These are phyloP conservation scores for Masnerella sp. DNA, from an alignment of 2,888 invertebrate genomes.

Conservation along the genomic window DNA sequence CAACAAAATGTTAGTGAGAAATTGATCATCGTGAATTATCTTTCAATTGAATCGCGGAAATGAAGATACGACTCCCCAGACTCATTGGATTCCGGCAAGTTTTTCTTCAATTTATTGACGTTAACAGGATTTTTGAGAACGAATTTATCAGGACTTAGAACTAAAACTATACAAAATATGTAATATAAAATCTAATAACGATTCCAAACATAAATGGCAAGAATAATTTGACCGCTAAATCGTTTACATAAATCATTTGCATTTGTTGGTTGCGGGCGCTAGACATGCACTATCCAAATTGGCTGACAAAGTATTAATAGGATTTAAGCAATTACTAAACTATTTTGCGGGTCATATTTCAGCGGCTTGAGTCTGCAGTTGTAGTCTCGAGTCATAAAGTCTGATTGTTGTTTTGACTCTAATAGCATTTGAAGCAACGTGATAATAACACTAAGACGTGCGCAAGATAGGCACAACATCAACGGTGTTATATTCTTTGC, in stretches of 20 bases:
- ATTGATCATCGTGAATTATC: neutral
- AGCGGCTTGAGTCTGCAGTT: too few relatives aligned
- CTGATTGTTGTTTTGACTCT: conserved; percentile 32
- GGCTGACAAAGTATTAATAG: conserved; percentile 53
- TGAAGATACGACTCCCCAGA: neutral
- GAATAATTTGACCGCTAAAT: conserved; percentile 34
- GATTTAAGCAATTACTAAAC: conserved; percentile 55
- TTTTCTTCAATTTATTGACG: conserved; percentile 16
- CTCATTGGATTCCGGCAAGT: conserved; percentile 15
- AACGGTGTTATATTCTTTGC: conserved; percentile 1
- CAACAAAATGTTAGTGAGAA: too few relatives aligned
- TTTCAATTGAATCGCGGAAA: conserved; percentile 8
- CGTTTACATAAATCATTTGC: conserved; percentile 34
- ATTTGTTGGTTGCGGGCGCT: conserved; percentile 27
- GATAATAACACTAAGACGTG: conserved; percentile 25
- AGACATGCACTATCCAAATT: conserved; percentile 23
- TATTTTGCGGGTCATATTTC: conserved; percentile 53
- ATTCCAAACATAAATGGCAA: conserved; percentile 25
- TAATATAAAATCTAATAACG: conserved; percentile 39
- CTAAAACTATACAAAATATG: conserved; percentile 1
- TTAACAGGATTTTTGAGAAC: conserved; percentile 17
- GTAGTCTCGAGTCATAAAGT: conserved; percentile 13
- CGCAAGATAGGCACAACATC: conserved; percentile 12
- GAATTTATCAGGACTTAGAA: conserved; percentile 38
- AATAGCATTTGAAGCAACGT: conserved; percentile 18